Percentiles rank a stretch among this genome's conserved stretches.
Conservation (phyloP, 2,797 vertebrate genomes). For the Botia almorhae region DNA sequence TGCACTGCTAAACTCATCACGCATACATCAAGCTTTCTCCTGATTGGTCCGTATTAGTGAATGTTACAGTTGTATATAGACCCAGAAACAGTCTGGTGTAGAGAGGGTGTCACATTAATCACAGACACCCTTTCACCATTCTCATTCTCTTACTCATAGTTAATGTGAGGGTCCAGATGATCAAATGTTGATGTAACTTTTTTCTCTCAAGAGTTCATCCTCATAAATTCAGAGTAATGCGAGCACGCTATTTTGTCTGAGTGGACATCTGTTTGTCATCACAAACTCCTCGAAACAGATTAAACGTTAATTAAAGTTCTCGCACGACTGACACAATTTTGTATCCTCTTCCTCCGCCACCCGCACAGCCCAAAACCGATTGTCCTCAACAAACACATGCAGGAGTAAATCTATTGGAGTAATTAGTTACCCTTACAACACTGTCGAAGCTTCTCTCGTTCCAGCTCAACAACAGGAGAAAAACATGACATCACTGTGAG, state of each 20-base stretch:
- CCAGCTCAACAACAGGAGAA: constrained; percentile 61
- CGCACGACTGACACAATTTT: constrained; percentile 56
- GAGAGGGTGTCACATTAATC: too few relatives aligned
- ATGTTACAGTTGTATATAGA: too few relatives aligned
- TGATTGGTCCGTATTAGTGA: too few relatives aligned
- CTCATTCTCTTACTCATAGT: constrained; percentile 49
- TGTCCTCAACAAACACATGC: constrained; percentile 54
- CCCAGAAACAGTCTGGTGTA: too few relatives aligned
- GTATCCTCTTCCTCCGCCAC: not conserved
- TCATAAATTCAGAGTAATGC: constrained; percentile 65
- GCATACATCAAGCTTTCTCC: too few relatives aligned
- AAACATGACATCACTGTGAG: constrained; percentile 78
- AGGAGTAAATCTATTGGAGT: constrained; percentile 45
- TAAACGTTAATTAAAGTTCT: constrained; percentile 74
- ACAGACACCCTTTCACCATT: not conserved
- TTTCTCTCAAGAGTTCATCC: constrained; percentile 27
- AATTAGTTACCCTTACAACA: constrained; percentile 68
- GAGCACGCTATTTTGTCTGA: constrained; percentile 59
- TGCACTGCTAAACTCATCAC: too few relatives aligned
- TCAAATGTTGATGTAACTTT: constrained; percentile 40
- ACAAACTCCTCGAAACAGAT: constrained; percentile 64
- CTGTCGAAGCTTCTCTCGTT: constrained; percentile 60
- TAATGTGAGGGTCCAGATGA: constrained; percentile 42
- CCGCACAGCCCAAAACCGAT: constrained; percentile 46
- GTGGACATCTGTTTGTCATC: constrained; percentile 77